These are phyloP conservation scores for Protobothrops mucrosquamatus DNA, from an alignment of 2,113 vertebrate genomes.

Conservation along the genomic window DNA sequence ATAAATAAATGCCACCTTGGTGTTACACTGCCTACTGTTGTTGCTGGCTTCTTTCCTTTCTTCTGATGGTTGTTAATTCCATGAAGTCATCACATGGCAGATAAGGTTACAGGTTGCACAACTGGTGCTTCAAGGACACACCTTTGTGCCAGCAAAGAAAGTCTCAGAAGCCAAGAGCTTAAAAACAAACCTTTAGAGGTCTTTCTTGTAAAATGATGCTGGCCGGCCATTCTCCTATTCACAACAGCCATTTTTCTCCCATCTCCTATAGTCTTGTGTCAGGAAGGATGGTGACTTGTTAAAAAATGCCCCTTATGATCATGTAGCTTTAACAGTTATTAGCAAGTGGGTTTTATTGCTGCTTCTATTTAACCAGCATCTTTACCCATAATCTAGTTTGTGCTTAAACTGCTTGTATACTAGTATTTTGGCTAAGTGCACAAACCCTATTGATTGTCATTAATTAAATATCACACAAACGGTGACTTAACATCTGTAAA, in stretches of 20 bases:
- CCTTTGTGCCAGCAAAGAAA: background rate
- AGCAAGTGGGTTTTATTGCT: background rate
- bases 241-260: background rate
- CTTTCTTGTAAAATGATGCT: background rate
- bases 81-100: background rate
- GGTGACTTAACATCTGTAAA: background rate
- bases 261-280: background rate
- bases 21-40: background rate
- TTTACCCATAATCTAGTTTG: background rate
- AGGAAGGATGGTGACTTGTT: background rate
- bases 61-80: background rate
- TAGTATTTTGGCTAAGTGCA: background rate
- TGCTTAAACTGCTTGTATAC: background rate
- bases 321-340: background rate
- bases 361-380: background rate
- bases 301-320: too few relatives aligned
- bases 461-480: background rate
- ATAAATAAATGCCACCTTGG: background rate
- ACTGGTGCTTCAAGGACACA: background rate
- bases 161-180: background rate
- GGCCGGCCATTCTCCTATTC: background rate
- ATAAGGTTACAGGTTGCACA: constrained; percentile 13
- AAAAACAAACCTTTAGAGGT: background rate
- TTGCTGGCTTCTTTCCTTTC: constrained; percentile 1
- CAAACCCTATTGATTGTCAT: background rate